Conservation (phyloP, 2,113 vertebrate genomes). For the Mesocricetus auratus region DNA sequence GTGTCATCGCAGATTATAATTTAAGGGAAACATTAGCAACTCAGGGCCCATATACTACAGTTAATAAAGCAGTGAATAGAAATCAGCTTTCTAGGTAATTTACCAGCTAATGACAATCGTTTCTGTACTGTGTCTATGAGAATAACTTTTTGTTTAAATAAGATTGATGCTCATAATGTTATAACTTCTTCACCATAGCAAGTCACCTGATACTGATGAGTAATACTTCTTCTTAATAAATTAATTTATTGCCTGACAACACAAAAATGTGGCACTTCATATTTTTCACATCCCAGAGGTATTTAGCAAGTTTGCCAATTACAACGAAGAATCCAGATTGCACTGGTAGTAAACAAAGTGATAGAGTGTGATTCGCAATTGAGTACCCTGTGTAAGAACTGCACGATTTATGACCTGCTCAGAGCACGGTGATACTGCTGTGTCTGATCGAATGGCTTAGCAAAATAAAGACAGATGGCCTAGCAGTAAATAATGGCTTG, state of each 20-base stretch:
- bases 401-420: constrained; percentile 64
- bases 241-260: constrained; percentile 65
- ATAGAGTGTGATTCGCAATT: constrained; percentile 34
- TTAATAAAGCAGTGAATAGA: constrained; percentile 78
- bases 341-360: constrained; percentile 58
- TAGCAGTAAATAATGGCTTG: constrained; percentile 68
- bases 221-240: constrained; percentile 70
- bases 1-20: constrained; percentile 82
- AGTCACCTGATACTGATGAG: constrained; percentile 59
- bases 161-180: constrained; percentile 70
- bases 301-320: constrained; percentile 66
- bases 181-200: constrained; percentile 52
- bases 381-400: constrained; percentile 13
- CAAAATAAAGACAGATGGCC: constrained; percentile 77
- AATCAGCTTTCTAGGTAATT: constrained; percentile 78
- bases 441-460: constrained; percentile 61
- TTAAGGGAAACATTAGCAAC: constrained; percentile 83
- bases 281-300: constrained; percentile 64
- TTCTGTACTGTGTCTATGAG: constrained; percentile 68
- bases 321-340: constrained; percentile 69
- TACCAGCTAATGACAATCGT: constrained; percentile 80
- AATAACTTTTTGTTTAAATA: constrained; percentile 78
- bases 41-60: constrained; percentile 69
- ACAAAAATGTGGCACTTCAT: constrained; percentile 29
- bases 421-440: constrained; percentile 39